Percentiles rank a stretch among this genome's conserved stretches.
These are phyloP conservation scores for Emmelina monodactyla DNA, from an alignment of 2,888 invertebrate species.

Conservation along the genomic window DNA sequence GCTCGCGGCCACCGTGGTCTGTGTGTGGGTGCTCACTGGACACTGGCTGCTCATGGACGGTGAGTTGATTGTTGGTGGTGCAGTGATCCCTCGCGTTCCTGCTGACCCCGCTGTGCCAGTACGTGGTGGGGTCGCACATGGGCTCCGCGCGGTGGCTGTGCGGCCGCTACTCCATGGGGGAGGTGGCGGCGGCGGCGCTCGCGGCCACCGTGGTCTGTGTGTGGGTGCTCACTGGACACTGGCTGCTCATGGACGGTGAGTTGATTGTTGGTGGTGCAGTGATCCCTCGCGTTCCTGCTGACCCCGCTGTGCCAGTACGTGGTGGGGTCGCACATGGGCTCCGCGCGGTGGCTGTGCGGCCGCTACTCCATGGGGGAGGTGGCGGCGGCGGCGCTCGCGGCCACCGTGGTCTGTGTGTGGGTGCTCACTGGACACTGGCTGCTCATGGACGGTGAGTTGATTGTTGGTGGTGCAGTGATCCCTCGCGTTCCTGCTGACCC, in stretches of 20 bases:
- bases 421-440: slow-evolving; percentile 98
- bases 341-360: slow-evolving; percentile 85
- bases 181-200: slow-evolving; percentile 90
- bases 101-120: slow-evolving; percentile 96
- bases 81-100: slow-evolving; percentile 96
- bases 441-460: slow-evolving; percentile 86
- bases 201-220: slow-evolving; percentile 94
- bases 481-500: slow-evolving; percentile 92
- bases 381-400: slow-evolving; percentile 89
- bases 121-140: slow-evolving; percentile 75
- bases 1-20: slow-evolving; percentile 91
- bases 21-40: slow-evolving; percentile 97
- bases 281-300: slow-evolving; percentile 93
- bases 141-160: slow-evolving; percentile 80
- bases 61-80: slow-evolving; percentile 30
- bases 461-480: slow-evolving; percentile 42
- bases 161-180: slow-evolving; percentile 94
- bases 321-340: slow-evolving; percentile 68
- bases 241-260: slow-evolving; percentile 95
- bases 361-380: slow-evolving; percentile 95
- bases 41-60: slow-evolving; percentile 99
- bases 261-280: slow-evolving; percentile 7
- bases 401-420: slow-evolving; percentile 96
- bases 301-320: slow-evolving; percentile 98
- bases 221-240: slow-evolving; percentile 97